Conservation (phyloP, 2,113 vertebrate genomes). For the Tyto alba region DNA sequence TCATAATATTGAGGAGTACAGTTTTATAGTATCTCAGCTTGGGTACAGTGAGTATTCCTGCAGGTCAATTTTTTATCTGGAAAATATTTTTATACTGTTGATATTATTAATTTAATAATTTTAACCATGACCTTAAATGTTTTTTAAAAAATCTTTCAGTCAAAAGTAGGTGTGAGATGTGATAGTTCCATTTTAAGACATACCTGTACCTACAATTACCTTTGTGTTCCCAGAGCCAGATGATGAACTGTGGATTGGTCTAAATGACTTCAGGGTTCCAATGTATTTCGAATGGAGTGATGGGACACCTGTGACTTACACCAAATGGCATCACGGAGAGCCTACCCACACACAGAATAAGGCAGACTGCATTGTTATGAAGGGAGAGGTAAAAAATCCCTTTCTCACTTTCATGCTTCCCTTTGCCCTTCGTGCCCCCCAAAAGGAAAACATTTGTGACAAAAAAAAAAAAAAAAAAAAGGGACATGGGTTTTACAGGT, state of each 20-base stretch:
- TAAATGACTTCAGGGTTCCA: slow-evolving; percentile 84
- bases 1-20: slow-evolving; percentile 87
- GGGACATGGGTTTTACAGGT: not conserved
- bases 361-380: slow-evolving; percentile 88
- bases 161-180: not conserved
- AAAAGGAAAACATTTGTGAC: not conserved
- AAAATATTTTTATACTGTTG: not conserved
- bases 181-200: not conserved
- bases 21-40: slow-evolving; percentile 86
- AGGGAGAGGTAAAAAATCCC: slow-evolving; percentile 78
- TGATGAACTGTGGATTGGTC: slow-evolving; percentile 89
- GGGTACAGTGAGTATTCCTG: slow-evolving; percentile 82
- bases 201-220: not conserved
- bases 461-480: no score
- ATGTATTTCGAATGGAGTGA: slow-evolving; percentile 96
- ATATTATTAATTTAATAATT: not conserved
- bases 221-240: slow-evolving; percentile 69
- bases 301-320: slow-evolving; percentile 85
- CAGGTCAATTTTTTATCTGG: not conserved
- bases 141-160: not conserved
- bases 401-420: not conserved
- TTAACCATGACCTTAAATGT: not conserved
- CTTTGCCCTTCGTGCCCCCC: not conserved
- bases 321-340: slow-evolving; percentile 83
- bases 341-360: slow-evolving; percentile 78